Conservation (phyloP, 2,113 vertebrate genomes). For the Xenopus laevis region DNA sequence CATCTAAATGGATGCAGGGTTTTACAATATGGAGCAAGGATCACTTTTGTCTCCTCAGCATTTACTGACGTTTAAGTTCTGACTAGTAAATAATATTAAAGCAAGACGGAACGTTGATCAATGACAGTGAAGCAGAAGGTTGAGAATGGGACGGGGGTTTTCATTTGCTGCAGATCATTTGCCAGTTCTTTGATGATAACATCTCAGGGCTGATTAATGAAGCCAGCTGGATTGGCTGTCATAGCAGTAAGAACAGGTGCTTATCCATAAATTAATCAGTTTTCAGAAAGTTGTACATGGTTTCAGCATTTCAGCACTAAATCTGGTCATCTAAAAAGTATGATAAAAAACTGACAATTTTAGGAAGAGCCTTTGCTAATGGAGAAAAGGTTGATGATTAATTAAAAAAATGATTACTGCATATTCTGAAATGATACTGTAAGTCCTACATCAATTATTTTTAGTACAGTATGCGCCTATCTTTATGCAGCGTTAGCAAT, state of each 20-base stretch:
- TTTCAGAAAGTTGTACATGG: slow-evolving; percentile 22
- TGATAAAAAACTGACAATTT: no score
- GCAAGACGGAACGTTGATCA: slow-evolving; percentile 26
- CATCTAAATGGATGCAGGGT: no score
- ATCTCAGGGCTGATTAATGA: slow-evolving; percentile 35
- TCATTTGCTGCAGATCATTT: slow-evolving; percentile 20
- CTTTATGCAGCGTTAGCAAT: no score
- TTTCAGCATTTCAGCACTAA: slow-evolving; percentile 22
- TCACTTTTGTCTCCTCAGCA: no score
- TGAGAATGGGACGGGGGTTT: slow-evolving; percentile 19
- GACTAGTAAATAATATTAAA: neutral
- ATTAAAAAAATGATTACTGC: no score
- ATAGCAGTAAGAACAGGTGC: slow-evolving; percentile 37
- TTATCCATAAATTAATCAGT: slow-evolving; percentile 41
- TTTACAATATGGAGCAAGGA: no score
- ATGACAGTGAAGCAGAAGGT: slow-evolving; percentile 3
- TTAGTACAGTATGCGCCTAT: no score
- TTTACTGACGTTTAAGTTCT: no score
- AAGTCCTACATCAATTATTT: no score
- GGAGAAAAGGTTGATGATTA: no score
- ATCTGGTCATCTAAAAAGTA: slow-evolving; percentile 1
- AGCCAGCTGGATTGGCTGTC: slow-evolving; percentile 30
- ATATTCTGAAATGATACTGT: no score
- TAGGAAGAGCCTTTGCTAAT: no score
- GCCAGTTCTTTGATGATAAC: slow-evolving; percentile 27